Percentiles rank a stretch among this genome's conserved stretches.
These are phyloP conservation scores for Allacma fusca DNA, from an alignment of 2,888 invertebrate species.

Conservation along the genomic window DNA sequence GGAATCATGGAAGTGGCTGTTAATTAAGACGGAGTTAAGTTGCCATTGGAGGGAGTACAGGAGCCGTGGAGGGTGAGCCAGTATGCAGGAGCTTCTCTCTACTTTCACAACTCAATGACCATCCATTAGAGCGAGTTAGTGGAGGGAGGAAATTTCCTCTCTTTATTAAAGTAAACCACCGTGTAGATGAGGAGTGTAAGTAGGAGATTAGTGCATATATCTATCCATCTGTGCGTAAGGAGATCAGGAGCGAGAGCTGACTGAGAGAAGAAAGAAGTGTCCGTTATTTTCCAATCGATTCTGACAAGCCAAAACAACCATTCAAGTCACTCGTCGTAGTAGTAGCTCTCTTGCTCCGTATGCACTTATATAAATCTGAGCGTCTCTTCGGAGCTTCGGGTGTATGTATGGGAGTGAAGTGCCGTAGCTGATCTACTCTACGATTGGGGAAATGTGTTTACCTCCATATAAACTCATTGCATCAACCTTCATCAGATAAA, in stretches of 20 bases:
- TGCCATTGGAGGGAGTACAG: constrained; percentile 8
- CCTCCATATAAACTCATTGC: neutral
- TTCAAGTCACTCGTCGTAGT: constrained; percentile 30
- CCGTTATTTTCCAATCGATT: constrained; percentile 38
- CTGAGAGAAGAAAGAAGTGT: neutral
- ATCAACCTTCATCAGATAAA: neutral
- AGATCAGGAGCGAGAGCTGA: constrained; percentile 17
- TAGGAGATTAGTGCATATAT: constrained; percentile 47
- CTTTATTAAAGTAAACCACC: constrained; percentile 32
- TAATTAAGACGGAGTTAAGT: constrained; percentile 35
- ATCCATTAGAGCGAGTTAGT: constrained; percentile 2
- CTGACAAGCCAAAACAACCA: constrained; percentile 26
- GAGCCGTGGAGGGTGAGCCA: too few relatives aligned
- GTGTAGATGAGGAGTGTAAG: constrained; percentile 45
- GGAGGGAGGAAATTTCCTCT: constrained; percentile 11
- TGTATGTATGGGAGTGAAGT: too few relatives aligned
- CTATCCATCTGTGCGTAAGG: constrained; percentile 39
- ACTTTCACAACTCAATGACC: constrained; percentile 17
- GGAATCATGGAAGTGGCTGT: constrained; percentile 22
- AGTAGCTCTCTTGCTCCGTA: neutral
- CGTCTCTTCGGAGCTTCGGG: too few relatives aligned
- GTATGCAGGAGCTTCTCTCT: too few relatives aligned
- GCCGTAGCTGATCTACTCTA: too few relatives aligned
- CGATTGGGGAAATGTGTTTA: too few relatives aligned
- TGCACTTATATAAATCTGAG: too few relatives aligned